phyloP scores from a whole-genome alignment of 2,888 invertebrate genomes.

The Drosophila helvetica region DNA sequence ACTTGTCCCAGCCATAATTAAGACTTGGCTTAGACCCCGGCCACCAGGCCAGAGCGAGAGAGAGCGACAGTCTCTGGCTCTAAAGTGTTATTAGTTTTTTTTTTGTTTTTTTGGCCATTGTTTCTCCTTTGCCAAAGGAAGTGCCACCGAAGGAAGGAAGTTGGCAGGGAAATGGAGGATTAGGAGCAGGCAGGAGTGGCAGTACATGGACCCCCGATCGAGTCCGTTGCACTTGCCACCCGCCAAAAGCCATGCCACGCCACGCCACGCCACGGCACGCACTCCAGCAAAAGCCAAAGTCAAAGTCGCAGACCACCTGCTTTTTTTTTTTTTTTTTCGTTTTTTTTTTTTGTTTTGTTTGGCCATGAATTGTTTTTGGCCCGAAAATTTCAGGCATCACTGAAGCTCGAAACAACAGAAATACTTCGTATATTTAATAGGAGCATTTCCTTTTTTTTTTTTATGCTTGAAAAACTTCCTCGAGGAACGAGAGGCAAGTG shows the following conservation, averaged over 20 bases:
- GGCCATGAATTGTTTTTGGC: conserved; percentile 36
- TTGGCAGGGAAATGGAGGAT: conserved; percentile 33
- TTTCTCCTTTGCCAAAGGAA: conserved; percentile 15
- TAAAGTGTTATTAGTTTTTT: conserved; percentile 74
- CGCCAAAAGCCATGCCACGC: conserved; percentile 7
- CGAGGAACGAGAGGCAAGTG: conserved; percentile 34
- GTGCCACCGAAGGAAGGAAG: conserved; percentile 17
- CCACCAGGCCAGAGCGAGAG: conserved; percentile 1
- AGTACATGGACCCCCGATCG: conserved; percentile 1
- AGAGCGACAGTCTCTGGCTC: not conserved
- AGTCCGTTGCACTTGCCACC: conserved; percentile 55
- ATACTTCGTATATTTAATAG: conserved; percentile 64
- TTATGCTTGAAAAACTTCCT: conserved; percentile 64
- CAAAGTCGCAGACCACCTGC: conserved; percentile 32
- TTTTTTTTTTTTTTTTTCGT: not conserved
- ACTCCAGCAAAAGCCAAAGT: conserved; percentile 40
- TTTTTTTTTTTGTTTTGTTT: not conserved
- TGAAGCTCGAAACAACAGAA: conserved; percentile 69
- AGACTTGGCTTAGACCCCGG: conserved; percentile 62
- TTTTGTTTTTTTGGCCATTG: conserved; percentile 33
- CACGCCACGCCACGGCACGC: conserved; percentile 27
- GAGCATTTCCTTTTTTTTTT: conserved; percentile 65
- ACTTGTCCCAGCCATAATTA: conserved; percentile 73
- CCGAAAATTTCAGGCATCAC: conserved; percentile 71
- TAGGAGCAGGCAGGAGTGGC: not conserved